Conservation (phyloP, 2,888 invertebrate genomes). For the Glyphotaelius pellucidus region DNA sequence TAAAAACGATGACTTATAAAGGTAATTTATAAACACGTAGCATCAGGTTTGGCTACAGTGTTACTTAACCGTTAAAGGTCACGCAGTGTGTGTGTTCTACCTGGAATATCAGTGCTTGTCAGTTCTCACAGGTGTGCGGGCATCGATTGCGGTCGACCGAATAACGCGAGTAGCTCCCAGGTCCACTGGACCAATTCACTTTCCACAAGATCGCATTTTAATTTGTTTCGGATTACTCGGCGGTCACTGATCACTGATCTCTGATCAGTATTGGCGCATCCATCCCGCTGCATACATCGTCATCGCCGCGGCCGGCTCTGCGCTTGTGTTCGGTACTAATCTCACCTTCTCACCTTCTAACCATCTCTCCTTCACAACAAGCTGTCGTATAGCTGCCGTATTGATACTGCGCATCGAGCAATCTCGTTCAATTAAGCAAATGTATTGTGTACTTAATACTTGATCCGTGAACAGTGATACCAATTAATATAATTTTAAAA, state of each 20-base stretch:
- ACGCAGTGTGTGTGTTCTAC: not conserved
- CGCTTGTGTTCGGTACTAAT: not conserved
- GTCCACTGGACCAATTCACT: not conserved
- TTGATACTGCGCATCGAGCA: not conserved
- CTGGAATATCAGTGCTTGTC: conserved; percentile 12
- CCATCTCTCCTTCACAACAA: not conserved
- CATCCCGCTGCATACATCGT: not conserved
- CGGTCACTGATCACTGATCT: not conserved
- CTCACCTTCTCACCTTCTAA: not conserved
- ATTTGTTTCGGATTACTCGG: not conserved
- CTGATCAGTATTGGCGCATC: not conserved
- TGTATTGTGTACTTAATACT: not conserved
- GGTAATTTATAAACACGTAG: not conserved
- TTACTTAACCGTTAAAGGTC: conserved; percentile 18
- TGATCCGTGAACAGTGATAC: not conserved
- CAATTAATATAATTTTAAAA: not conserved
- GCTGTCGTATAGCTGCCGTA: not conserved
- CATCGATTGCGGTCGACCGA: not conserved
- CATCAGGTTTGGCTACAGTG: conserved; percentile 7
- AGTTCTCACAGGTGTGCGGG: conserved; percentile 2
- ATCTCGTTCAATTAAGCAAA: not conserved
- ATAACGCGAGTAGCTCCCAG: not conserved
- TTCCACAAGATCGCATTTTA: not conserved
- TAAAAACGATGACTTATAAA: not conserved
- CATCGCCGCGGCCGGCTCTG: not conserved